Evolutionary conservation across 2,113 vertebrate species (phyloP), one percentile per base, ranked within the genome.

Genomic region (Macroglossus sobrinus): DNA sequence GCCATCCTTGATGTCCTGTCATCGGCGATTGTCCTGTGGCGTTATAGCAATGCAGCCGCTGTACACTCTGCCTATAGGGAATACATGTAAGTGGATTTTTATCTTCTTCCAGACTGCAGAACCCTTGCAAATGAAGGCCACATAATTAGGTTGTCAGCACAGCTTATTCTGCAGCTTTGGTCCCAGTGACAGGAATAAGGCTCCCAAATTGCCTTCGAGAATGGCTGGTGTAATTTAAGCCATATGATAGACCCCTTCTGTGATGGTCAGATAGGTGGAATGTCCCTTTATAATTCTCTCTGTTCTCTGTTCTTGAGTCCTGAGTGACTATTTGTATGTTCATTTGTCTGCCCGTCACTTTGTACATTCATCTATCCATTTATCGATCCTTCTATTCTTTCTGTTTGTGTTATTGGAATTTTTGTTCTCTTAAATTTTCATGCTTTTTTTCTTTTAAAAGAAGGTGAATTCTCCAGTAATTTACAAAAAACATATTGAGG

Each of bases 41-140:
- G 99, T 93, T 99, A 99, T 98, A 99, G 99, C 99, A 99, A 99
- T 0, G 99, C 99, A 2, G 99, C 99, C 0, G 99, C 99, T 3
- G 99, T 99, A 72, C 99, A 99, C 98, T 99, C 99, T 15, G 99
- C 99, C 0, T 99, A 99, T 97, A 99, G 99, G 97, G 99, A 99
- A 96, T 99, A 99, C 96, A 98, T 99, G 99, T 99, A 98, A 99
- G 99, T 99, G 98, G 72, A 50, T 64, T 26, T 81, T 80, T 3
- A 18, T 30, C 28, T 84, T 85, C 38, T 33, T 55, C 7, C 33
- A 43, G 43, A 5, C 18, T 69, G n/a, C 11, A 69, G 87, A 63
- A 28, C 4, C 33, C n/a, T 50, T 50, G 84, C 15, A 47, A 28
- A 47, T 4, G 47, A 43, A 63, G 63, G 55, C 50, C 18, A 12